Conservation (phyloP, 92 coral and sea anemone species). For the Bergia sp. region DNA sequence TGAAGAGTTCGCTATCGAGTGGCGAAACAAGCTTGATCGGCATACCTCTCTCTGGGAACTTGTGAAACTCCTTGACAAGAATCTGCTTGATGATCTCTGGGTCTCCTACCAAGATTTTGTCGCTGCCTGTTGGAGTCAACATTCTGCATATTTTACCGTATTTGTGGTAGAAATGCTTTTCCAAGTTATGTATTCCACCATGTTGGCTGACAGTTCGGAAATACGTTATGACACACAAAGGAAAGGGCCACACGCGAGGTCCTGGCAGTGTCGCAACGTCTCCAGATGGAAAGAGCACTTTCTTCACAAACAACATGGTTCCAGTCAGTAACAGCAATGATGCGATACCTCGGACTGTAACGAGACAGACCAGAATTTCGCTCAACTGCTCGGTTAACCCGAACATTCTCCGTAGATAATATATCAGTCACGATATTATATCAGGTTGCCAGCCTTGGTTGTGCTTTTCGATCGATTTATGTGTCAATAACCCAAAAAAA, state of each 20-base stretch:
- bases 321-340: background rate
- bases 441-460: background rate
- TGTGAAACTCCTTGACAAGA: slow-evolving; percentile 61
- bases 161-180: slow-evolving; percentile 44
- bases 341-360: background rate
- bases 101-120: slow-evolving; percentile 49
- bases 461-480: background rate
- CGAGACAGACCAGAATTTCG: background rate
- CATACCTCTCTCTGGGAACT: slow-evolving; percentile 58
- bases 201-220: slow-evolving; percentile 37
- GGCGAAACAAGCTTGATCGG: slow-evolving; percentile 58
- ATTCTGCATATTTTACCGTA: slow-evolving; percentile 55
- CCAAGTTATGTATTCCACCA: slow-evolving; percentile 46
- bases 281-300: background rate
- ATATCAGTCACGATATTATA: background rate
- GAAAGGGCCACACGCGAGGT: slow-evolving; percentile 56
- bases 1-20: slow-evolving; percentile 58
- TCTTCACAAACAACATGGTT: background rate
- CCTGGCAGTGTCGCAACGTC: slow-evolving; percentile 45
- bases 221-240: slow-evolving; percentile 42
- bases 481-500: no score
- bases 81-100: slow-evolving; percentile 65
- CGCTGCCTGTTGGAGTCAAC: slow-evolving; percentile 20
- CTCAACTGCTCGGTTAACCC: background rate
- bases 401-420: background rate